Conservation (phyloP, 2,888 invertebrate species). For the Melanostoma mellinum region DNA sequence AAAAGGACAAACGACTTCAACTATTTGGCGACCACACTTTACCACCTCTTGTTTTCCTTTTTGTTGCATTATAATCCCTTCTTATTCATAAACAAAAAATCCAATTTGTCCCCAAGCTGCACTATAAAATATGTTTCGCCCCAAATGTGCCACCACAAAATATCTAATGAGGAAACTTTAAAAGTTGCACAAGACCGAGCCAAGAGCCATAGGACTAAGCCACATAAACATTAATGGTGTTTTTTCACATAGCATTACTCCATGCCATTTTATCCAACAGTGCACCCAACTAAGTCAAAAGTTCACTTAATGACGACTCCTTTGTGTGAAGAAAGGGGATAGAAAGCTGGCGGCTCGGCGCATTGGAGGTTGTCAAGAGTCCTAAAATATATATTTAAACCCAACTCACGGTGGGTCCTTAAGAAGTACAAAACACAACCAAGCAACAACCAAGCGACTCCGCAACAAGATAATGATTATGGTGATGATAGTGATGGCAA, state of each 20-base stretch:
- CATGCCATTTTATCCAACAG: slow-evolving; percentile 47
- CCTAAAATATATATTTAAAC: slow-evolving; percentile 60
- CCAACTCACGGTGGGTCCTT: slow-evolving; percentile 31
- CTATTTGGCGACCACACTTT: slow-evolving; percentile 3
- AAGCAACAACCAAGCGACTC: slow-evolving; percentile 7
- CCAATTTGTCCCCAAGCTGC: slow-evolving; percentile 58
- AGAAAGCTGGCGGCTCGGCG: slow-evolving; percentile 2
- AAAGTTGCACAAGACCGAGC: slow-evolving; percentile 43
- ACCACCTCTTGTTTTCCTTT: neutral
- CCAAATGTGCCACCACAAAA: slow-evolving; percentile 52
- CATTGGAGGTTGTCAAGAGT: slow-evolving; percentile 10
- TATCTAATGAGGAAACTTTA: slow-evolving; percentile 61
- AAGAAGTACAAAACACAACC: slow-evolving; percentile 3
- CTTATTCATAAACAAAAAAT: slow-evolving; percentile 57
- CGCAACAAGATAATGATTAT: slow-evolving; percentile 8
- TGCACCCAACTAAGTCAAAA: slow-evolving; percentile 46
- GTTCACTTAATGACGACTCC: slow-evolving; percentile 48
- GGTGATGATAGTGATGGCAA: slow-evolving; percentile 30
- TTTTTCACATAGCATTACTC: slow-evolving; percentile 39
- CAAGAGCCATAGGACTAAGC: slow-evolving; percentile 35
- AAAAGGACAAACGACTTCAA: too few relatives aligned
- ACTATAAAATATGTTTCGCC: slow-evolving; percentile 61
- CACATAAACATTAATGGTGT: slow-evolving; percentile 46
- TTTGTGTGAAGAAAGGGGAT: slow-evolving; percentile 13
- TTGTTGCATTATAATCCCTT: neutral